Evolutionary conservation across 2,113 vertebrate species (phyloP), one percentile per base, ranked within the genome.

Genomic region (Chloebia gouldiae): DNA sequence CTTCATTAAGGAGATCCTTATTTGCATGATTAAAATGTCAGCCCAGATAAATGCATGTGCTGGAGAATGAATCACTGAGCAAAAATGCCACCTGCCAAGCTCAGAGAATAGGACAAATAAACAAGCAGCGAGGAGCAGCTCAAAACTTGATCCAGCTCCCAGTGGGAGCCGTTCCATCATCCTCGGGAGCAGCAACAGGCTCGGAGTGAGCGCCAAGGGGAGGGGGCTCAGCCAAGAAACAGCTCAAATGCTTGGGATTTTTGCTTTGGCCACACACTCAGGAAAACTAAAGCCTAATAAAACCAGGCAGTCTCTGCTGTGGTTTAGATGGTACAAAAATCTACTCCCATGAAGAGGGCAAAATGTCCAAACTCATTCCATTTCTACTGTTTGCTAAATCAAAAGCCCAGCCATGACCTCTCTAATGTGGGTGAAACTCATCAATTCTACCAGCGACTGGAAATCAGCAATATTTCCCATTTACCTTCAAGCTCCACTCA

Each of bases 11-110:
- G 73, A 95, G 86, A 93, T 69, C 91, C 97, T 96, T 70, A 97
- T 97, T 97, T 97, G 96, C 97, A 96, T 97, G 95, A 98, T 98
- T 97, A 96, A 96, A 96, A 95, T 97, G 96, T 97, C 96, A 97
- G 61, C 79, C 93, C 92, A 81, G 49, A 96, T 93, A 95, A 97
- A 97, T 95, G 76, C 84, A 59, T 87, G 78, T 42, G 40, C 92
- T 0, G 10, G 71, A 31, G 90, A 94, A 95, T 93, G 91, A 97
- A 93, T 90, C 95, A 66, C 84, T 57, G 92, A 95, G 89, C 65
- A 90, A 88, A 97, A 97, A 96, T 95, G 96, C 96, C 96, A 94
- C 97, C 97, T 96, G 92, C 94, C 92, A 96, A 97, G 95, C 86
- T 84, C 10, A 6, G 70, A 93, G 95, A 96, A 93, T 57, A 93